Base-by-base conservation (phyloP, 2,888 invertebrate species). In the Trichogramma dendrolimi region DNA sequence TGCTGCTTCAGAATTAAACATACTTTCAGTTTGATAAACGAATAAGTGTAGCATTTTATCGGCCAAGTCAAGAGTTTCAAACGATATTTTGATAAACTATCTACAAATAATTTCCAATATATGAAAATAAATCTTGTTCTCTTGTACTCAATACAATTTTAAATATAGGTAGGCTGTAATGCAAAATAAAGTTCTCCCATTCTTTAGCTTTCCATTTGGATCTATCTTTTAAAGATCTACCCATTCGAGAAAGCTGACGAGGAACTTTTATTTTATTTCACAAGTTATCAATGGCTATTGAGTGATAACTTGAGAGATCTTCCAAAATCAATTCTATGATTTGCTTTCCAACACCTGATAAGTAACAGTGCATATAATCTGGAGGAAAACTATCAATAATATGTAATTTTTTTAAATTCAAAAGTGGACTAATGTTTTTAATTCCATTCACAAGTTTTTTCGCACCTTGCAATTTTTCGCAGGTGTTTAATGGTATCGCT, bases 341-440 rank as follows among this genome's bases (percentile, higher is more conserved):
- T 52, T 61, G 57, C 57, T 43, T 6, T 14, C 14, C 56, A 40
- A 61, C 51, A 3, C 63, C 65, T 41, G 47, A 14, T 42, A 49
- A 41, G 4, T 42, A 5, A 47, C 46, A 61, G 41, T 63, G 65
- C 49, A 63, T 44, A 51, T 63, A 61, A 46, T 67, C 64, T 10
- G 58, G 57, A 0, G 61, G 49, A 55, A n/a, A 64, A n/a, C 62
- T 58, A 10, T 46, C n/a, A 27, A 64, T 49, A 1, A 67, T 62
- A 27, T 65, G 52, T 44, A 63, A 65, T 5, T 50, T 11, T n/a
- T 48, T 44, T 42, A 65, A 61, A 52, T 64, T 62, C 10, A 57
- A 58, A 5, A 67, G 14, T 41, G 54, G 27, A 42, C 62, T 55
- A 6, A 60, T 53, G 27, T 47, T 46, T 42, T 60, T 49, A n/a